Conservation (phyloP, 1,140 invertebrate genomes). For the Lasioglossum albipes region DNA sequence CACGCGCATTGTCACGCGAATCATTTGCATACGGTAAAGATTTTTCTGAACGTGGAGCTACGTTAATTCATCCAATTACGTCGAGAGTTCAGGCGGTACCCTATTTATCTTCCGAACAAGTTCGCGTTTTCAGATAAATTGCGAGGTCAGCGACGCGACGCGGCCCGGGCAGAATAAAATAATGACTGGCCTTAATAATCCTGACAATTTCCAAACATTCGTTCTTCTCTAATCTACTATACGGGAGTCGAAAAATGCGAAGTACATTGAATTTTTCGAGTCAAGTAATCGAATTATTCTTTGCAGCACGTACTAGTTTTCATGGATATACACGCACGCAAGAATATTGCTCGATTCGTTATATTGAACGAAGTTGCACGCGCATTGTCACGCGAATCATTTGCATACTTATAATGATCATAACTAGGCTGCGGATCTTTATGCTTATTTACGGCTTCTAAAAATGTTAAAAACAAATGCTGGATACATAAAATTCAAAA, state of each 20-base stretch:
- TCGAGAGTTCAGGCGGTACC: neutral
- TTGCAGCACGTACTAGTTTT: too few species aligned
- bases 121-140: conserved; percentile 28
- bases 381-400: neutral
- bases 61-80: conserved; percentile 23
- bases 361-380: conserved; percentile 16
- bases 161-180: neutral
- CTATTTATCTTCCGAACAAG: conserved; percentile 7
- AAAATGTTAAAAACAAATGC: too few species aligned
- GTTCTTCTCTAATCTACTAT: too few species aligned
- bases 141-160: neutral
- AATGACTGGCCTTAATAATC: neutral
- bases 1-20: neutral
- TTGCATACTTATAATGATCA: neutral
- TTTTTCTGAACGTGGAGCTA: neutral
- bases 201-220: neutral
- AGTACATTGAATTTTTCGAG: too few species aligned
- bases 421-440: neutral
- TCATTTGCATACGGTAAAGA: neutral
- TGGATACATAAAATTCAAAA: too few species aligned
- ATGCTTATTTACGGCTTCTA: neutral
- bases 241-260: too few species aligned
- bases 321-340: neutral
- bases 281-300: too few species aligned
- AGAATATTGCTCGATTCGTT: neutral